Evolutionary conservation across 2,113 vertebrate genomes (phyloP), one percentile per base, ranked within the genome.

Genomic region (Ariopsis seemanni): DNA sequence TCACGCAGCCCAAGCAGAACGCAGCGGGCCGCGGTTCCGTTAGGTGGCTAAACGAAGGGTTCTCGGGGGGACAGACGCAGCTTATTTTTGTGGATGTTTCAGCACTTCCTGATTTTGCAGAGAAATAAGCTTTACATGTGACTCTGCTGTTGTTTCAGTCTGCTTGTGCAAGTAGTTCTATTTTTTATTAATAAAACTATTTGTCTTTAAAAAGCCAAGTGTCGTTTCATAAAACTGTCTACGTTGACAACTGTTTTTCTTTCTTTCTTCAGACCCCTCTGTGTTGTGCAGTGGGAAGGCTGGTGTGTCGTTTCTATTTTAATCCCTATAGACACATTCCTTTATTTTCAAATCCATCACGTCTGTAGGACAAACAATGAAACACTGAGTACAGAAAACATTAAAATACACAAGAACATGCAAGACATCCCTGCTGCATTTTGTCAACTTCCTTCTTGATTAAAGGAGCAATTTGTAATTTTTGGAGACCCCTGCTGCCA

Each of bases 161-260:
- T 96, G 95, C 95, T 95, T 95, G 94, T 95, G 94, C 95, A 92
- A 94, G 94, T 95, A 96, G 95, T 93, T 96, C 91, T 96, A 95
- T 95, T 96, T 95, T 96, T 94, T 96, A 95, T 93, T 94, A 96
- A 95, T 95, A 95, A 96, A 96, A 95, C 91, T 95, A 96, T 96
- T 72, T 53, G 85, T 88, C 86, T 87, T 34, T 27, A 85, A 55
- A 82, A 75, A 42, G 65, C 53, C 17, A 2, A 20, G 52, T 67
- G 82, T 82, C 57, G 22, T 75, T 84, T 74, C 0, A 79, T 82
- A 50, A 12, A 69, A 79, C 34, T 83, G 53, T 53, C 53, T 15
- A 52, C 25, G 14, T 67, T 55, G 42, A 42, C 42, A 42, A 42
- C 15, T 60, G 3, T 8, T 1, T 9, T 25, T 55, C n/a, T 57